Evolutionary conservation across 1,140 invertebrate genomes (phyloP), one percentile per base, ranked within the genome.

Genomic region (Magallana gigas): DNA sequence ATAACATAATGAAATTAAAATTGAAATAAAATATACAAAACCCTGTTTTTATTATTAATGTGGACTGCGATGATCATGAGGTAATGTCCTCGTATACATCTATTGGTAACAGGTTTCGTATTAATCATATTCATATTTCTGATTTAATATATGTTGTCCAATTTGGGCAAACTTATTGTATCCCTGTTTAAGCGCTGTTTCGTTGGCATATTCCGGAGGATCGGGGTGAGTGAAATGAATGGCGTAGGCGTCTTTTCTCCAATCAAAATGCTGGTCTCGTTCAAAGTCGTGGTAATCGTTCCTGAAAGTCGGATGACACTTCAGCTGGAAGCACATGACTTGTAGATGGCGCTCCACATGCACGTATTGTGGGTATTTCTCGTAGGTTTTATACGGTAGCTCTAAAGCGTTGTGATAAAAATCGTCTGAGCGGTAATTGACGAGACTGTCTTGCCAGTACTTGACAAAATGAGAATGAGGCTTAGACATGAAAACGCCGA

Each of bases 191-290:
- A 92, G 86, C 1, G 82, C 68, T 1, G 58, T 84, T 81, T 90
- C 87, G 84, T 91, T 91, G 0, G 85, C 80, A 23, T 91, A 90
- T 62, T 91, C 92, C 1, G 88, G 86, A 1, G 92, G 92, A 62
- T 92, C 91, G 0, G 93, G 92, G 68, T 88, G 85, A 14, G 92
- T 94, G 64, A 93, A 93, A 90, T 93, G 92, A 62, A 94, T 90
- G 12, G 92, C 87, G 62, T 91, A 92, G 0, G 87, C 90, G 57
- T 93, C 92, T 2, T 48, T 92, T 4, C 83, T 86, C 92, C 92
- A 94, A 83, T 93, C 85, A 87, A 93, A 94, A 7, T 88, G 84
- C 18, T 93, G 90, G 1, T 87, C 87, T 9, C 89, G 16, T 14
- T 87, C 86, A 62, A 88, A 91, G 57, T 91, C 85, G 76, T 90